Conservation (phyloP, 2,113 vertebrate species). For the Rissa tridactyla region DNA sequence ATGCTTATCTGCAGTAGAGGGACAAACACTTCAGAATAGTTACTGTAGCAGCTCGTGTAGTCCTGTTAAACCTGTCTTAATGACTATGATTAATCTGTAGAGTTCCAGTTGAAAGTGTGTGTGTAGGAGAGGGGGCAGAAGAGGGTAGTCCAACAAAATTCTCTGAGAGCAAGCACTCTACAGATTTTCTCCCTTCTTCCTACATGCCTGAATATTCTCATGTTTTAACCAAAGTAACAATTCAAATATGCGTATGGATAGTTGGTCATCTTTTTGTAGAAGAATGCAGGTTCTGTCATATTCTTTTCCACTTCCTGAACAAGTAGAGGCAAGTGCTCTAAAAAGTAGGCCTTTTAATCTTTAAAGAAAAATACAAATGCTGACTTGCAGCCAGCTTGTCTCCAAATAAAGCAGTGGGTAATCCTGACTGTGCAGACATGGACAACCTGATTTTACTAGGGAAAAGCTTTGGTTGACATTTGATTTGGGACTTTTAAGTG, state of each 20-base stretch:
- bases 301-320: neutral
- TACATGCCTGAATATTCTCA: neutral
- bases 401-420: neutral
- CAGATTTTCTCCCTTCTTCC: neutral
- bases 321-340: neutral
- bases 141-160: neutral
- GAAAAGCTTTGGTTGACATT: neutral
- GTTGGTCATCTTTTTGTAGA: neutral
- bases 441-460: neutral
- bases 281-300: neutral
- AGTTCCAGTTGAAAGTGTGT: neutral
- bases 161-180: neutral
- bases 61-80: neutral
- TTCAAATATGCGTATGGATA: neutral
- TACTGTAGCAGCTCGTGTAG: neutral
- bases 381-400: neutral
- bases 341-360: neutral
- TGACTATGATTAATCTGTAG: neutral
- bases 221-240: neutral
- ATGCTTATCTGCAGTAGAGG: neutral
- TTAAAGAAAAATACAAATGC: neutral
- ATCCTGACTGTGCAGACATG: neutral
- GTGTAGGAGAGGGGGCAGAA: neutral
- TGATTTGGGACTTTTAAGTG: neutral
- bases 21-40: neutral